Percentiles rank a stretch among this genome's conserved stretches.
These are phyloP conservation scores for Melanerpes aurifrons DNA, from an alignment of 2,113 vertebrate genomes.

Conservation along the genomic window DNA sequence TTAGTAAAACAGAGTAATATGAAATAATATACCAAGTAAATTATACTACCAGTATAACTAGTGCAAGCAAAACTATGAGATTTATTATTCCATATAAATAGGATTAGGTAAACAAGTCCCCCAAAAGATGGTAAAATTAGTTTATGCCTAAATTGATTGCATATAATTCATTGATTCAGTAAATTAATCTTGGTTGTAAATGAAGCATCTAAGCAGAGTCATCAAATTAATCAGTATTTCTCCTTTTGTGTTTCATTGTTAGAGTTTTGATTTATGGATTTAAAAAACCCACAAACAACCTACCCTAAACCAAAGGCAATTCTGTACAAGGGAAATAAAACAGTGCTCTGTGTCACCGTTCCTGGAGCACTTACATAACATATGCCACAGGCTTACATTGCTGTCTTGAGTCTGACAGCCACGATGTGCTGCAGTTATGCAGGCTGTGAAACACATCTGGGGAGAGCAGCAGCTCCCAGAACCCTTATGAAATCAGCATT, in stretches of 20 bases:
- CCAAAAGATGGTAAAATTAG: not conserved
- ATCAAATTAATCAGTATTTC: not conserved
- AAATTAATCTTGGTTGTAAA: not conserved
- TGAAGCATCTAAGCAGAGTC: not conserved
- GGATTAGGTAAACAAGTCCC: not conserved
- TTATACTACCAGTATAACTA: not conserved
- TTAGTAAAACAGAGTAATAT: not conserved
- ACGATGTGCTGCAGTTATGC: rapidly evolving
- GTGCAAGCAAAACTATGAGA: not conserved
- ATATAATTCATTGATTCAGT: not conserved
- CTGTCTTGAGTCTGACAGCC: not conserved
- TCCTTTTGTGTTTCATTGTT: not conserved
- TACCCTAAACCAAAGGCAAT: not conserved
- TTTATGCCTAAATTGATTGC: not conserved
- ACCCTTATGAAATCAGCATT: not conserved
- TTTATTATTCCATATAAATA: not conserved
- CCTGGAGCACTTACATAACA: not conserved
- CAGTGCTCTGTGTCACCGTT: not conserved
- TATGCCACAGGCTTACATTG: rapidly evolving
- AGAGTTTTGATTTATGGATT: not conserved
- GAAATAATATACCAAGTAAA: not conserved
- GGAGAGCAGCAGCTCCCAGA: not conserved
- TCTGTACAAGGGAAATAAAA: not conserved
- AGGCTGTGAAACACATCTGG: not conserved
- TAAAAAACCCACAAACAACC: too few relatives aligned